Evolutionary conservation across 1,140 invertebrate species (phyloP).

Genomic region (Drosophila bocqueti): DNA sequence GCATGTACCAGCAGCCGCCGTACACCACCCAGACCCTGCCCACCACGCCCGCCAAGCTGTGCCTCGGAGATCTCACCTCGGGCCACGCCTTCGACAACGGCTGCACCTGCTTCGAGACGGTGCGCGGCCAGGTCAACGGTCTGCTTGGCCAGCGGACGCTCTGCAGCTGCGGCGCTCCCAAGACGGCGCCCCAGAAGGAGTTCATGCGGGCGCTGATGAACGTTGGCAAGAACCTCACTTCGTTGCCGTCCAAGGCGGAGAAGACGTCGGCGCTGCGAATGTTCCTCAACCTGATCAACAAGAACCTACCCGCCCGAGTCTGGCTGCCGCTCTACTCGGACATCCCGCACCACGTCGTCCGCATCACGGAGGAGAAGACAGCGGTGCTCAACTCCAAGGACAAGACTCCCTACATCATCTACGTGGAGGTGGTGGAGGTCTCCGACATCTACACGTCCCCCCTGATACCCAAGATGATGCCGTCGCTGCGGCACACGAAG

Average conservation of each 20-base stretch:
- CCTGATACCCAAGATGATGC: slow-evolving; percentile 92
- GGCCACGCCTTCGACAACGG: slow-evolving; percentile 98
- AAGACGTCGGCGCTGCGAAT: slow-evolving; percentile 96
- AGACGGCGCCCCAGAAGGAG: slow-evolving; percentile 93
- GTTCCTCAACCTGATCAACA: slow-evolving; percentile 96
- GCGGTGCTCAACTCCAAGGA: slow-evolving; percentile 99
- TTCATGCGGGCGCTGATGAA: slow-evolving; percentile 94
- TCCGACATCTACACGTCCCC: slow-evolving; percentile 93
- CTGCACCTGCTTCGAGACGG: slow-evolving; percentile 91
- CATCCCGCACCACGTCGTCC: slow-evolving; percentile 95
- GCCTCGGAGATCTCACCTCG: slow-evolving; percentile 95
- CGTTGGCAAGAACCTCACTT: slow-evolving; percentile 95
- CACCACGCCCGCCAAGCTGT: slow-evolving; percentile 87
- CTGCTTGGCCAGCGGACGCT: slow-evolving; percentile 90
- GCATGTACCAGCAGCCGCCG: slow-evolving; percentile 84
- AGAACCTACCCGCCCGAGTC: slow-evolving; percentile 98
- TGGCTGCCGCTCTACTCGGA: slow-evolving; percentile 98
- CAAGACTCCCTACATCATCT: slow-evolving; percentile 99
- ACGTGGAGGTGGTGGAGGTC: slow-evolving; percentile 98
- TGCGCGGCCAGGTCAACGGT: slow-evolving; percentile 90
- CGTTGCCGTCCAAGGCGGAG: slow-evolving; percentile 96
- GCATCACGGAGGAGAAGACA: slow-evolving; percentile 95
- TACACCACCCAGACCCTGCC: slow-evolving; percentile 77
- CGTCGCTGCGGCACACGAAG: slow-evolving; percentile 94
- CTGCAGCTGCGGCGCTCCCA: slow-evolving; percentile 92